These are phyloP conservation scores for Pheosia tremula DNA, from an alignment of 2,888 invertebrate species.

Conservation along the genomic window DNA sequence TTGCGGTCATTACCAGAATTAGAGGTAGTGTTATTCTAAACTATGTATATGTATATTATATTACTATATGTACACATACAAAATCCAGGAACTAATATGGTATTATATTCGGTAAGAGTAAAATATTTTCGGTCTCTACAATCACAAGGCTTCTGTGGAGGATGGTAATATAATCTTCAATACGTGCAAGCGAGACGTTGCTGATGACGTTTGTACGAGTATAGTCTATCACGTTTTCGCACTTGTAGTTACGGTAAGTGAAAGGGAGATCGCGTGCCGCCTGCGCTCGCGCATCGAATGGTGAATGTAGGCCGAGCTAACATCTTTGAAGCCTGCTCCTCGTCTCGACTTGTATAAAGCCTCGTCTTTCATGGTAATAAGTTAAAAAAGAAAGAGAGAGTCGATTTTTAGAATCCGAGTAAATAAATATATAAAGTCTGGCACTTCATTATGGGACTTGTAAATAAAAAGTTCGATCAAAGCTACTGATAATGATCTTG, in stretches of 20 bases:
- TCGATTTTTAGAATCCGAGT: no score
- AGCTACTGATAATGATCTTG: no score
- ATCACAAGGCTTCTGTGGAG: constrained; percentile 61
- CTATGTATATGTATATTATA: not conserved
- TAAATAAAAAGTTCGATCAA: no score
- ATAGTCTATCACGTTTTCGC: constrained; percentile 52
- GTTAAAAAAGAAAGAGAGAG: no score
- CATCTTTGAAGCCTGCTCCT: constrained; percentile 78
- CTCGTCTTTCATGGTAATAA: constrained; percentile 52
- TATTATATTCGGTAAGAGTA: constrained; percentile 22
- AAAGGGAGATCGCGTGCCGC: constrained; percentile 61
- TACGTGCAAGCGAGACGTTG: constrained; percentile 50
- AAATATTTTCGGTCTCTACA: constrained; percentile 32
- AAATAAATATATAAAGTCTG: no score
- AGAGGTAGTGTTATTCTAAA: no score
- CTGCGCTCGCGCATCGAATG: constrained; percentile 73
- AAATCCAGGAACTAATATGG: constrained; percentile 4
- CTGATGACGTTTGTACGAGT: constrained; percentile 52
- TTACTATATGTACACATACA: not conserved
- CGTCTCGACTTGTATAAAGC: constrained; percentile 70
- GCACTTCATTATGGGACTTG: not conserved
- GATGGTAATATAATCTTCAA: constrained; percentile 51
- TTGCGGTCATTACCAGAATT: no score
- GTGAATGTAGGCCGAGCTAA: constrained; percentile 82
- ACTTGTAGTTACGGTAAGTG: constrained; percentile 39